Conservation (phyloP, 2,113 vertebrate species). For the Probosciger aterrimus region DNA sequence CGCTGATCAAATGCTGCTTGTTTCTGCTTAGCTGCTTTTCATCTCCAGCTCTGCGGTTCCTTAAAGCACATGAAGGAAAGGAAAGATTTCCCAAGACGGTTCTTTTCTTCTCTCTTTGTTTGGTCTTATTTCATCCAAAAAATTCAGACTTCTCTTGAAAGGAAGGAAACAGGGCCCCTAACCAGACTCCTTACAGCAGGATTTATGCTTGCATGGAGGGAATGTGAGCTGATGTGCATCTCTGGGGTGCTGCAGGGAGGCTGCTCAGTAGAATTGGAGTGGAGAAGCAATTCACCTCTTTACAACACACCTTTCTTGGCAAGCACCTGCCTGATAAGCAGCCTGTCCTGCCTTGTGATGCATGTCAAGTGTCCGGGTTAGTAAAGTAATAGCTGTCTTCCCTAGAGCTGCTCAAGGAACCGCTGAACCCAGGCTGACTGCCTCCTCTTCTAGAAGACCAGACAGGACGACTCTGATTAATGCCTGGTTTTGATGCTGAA, state of each 20-base stretch:
- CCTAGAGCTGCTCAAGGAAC: not conserved
- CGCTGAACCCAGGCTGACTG: not conserved
- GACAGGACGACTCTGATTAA: not conserved
- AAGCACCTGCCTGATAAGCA: not conserved
- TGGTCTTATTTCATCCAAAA: constrained; percentile 16
- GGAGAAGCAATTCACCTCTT: not conserved
- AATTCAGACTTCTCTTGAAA: not conserved
- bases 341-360: not conserved
- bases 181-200: not conserved
- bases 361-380: not conserved
- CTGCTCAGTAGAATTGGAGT: not conserved
- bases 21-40: constrained; percentile 46
- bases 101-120: not conserved
- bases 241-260: not conserved
- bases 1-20: constrained; percentile 57
- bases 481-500: not conserved
- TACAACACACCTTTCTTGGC: not conserved
- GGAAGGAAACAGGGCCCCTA: not conserved
- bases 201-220: not conserved
- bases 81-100: constrained; percentile 21
- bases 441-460: not conserved
- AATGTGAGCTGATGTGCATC: not conserved
- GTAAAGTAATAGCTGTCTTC: not conserved
- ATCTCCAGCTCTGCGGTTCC: not conserved
- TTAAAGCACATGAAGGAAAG: constrained; percentile 26